phyloP scores from a whole-genome alignment of 2,797 vertebrate species.

The Adrianichthys oophorus region DNA sequence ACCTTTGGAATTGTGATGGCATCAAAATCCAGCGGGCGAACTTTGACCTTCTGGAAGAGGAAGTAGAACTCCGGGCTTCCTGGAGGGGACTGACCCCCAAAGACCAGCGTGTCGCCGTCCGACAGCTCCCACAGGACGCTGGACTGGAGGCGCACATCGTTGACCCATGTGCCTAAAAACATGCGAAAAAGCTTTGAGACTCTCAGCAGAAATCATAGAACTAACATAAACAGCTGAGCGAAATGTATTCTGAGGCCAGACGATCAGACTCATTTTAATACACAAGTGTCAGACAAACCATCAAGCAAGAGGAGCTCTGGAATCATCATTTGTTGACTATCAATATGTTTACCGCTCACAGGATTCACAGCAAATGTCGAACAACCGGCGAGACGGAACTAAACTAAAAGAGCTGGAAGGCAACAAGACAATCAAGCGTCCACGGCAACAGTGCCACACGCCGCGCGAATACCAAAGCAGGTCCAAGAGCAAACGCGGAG shows the following conservation, averaged over 20 bases:
- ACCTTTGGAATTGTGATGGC: conserved; percentile 88
- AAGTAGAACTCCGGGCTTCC: conserved; percentile 87
- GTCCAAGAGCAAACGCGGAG: conserved; percentile 38
- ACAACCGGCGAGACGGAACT: conserved; percentile 33
- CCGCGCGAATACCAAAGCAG: conserved; percentile 30
- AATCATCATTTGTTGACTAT: conserved; percentile 29
- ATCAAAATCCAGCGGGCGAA: conserved; percentile 89
- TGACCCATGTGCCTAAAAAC: conserved; percentile 86
- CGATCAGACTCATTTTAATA: conserved; percentile 14
- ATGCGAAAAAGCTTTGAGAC: background rate
- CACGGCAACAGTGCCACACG: conserved; percentile 22
- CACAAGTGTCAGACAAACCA: conserved; percentile 2
- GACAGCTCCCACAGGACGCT: conserved; percentile 82
- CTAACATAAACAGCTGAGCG: background rate
- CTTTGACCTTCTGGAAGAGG: conserved; percentile 90
- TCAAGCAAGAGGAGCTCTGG: background rate
- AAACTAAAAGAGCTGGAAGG: conserved; percentile 29
- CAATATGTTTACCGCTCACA: conserved; percentile 44
- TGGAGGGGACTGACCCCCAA: conserved; percentile 74
- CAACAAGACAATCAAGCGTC: conserved; percentile 42
- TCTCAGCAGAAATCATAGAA: background rate
- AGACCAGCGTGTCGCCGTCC: conserved; percentile 86
- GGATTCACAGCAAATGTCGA: conserved; percentile 32
- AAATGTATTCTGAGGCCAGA: background rate
- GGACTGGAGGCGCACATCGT: conserved; percentile 82